phyloP scores from a whole-genome alignment of 2,888 invertebrate genomes.

The Cylloceria caligata region DNA sequence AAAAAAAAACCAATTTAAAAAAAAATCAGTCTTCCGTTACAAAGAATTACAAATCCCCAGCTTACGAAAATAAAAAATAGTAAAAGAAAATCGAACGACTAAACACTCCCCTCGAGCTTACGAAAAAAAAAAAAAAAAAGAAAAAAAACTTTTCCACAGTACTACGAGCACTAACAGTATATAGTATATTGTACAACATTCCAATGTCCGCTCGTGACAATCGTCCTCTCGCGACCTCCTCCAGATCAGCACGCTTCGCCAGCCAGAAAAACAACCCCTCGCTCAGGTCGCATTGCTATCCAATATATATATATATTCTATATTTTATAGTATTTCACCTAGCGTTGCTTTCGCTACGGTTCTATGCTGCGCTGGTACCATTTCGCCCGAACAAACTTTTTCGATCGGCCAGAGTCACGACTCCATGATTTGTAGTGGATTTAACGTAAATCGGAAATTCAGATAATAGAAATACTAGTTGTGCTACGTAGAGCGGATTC shows the following conservation, averaged over 20 bases:
- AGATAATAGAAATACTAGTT: constrained; percentile 15
- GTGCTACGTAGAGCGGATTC: not conserved
- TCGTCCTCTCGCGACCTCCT: constrained; percentile 66
- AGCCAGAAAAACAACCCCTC: constrained; percentile 66
- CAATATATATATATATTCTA: constrained; percentile 30
- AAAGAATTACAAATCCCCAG: constrained; percentile 5
- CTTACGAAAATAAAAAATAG: constrained; percentile 25
- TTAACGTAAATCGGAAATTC: constrained; percentile 38
- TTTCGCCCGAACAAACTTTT: constrained; percentile 65
- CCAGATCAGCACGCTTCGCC: constrained; percentile 65
- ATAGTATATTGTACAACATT: constrained; percentile 49
- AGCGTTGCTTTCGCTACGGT: constrained; percentile 33
- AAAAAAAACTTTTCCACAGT: constrained; percentile 30
- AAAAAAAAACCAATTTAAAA: not conserved
- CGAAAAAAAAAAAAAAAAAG: constrained; percentile 41
- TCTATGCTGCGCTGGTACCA: constrained; percentile 24
- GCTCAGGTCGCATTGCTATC: constrained; percentile 41
- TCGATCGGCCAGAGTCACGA: constrained; percentile 61
- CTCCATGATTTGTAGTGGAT: constrained; percentile 51
- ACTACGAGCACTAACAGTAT: constrained; percentile 37
- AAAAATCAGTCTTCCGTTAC: constrained; percentile 41
- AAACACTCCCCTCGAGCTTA: constrained; percentile 33
- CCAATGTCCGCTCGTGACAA: constrained; percentile 64
- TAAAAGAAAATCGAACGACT: constrained; percentile 14
- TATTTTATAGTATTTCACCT: constrained; percentile 34